phyloP scores from a whole-genome alignment of 2,797 vertebrate species.

The Alca torda region DNA sequence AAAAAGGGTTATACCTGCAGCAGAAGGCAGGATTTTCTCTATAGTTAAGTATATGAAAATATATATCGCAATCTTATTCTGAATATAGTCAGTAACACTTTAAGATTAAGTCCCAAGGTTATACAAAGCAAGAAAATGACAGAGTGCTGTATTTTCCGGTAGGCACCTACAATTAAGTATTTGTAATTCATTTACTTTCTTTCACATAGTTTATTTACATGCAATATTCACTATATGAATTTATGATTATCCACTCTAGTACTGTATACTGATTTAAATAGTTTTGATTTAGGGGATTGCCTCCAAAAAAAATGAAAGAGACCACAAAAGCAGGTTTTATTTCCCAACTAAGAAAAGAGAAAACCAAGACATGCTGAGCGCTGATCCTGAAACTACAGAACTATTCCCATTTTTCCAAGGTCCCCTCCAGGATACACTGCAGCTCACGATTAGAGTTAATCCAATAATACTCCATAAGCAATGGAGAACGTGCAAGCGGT shows the following conservation, averaged over 20 bases:
- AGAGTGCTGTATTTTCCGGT: background rate
- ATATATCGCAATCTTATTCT: background rate
- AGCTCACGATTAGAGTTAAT: background rate
- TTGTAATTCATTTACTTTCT: background rate
- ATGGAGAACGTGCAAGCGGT: background rate
- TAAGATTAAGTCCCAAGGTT: background rate
- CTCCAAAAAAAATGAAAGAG: background rate
- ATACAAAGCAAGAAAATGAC: background rate
- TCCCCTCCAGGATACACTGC: background rate
- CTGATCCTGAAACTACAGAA: background rate
- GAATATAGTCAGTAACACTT: background rate
- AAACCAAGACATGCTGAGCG: background rate
- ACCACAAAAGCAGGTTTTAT: background rate
- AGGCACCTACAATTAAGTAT: background rate
- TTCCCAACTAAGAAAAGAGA: background rate
- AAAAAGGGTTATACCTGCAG: background rate
- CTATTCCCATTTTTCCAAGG: background rate
- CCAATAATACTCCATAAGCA: background rate
- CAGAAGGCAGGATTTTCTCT: background rate
- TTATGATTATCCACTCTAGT: background rate
- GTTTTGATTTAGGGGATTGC: background rate
- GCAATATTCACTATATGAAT: background rate
- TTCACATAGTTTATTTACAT: background rate
- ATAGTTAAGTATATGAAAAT: background rate
- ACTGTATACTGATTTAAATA: background rate